Conservation (phyloP, 2,888 invertebrate species). For the Eristalis arbustorum region DNA sequence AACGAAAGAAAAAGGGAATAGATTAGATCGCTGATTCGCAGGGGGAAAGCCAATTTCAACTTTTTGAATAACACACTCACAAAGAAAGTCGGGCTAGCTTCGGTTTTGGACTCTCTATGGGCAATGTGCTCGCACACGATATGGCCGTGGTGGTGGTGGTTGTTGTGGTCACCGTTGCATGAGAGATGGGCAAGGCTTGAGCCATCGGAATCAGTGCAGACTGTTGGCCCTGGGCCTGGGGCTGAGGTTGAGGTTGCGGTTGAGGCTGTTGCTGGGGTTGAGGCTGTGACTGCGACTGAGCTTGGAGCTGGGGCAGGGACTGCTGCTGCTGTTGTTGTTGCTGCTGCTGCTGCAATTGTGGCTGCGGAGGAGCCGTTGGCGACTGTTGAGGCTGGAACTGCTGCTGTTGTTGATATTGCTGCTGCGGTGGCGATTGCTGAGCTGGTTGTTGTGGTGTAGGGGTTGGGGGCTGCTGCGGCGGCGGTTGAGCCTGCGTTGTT, state of each 20-base stretch:
- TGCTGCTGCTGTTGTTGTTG: conserved; percentile 51
- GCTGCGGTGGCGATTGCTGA: conserved; percentile 29
- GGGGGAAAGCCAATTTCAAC: conserved; percentile 43
- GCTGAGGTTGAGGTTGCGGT: conserved; percentile 54
- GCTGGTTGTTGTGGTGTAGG: background rate
- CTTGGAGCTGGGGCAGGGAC: too few relatives aligned
- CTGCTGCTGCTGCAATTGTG: conserved; percentile 29
- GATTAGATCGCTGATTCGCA: conserved; percentile 35
- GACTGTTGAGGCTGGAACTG: background rate
- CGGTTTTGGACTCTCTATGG: conserved; percentile 79
- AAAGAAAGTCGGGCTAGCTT: conserved; percentile 80
- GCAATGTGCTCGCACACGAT: conserved; percentile 73
- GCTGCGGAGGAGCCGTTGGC: background rate
- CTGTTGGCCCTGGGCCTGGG: conserved; percentile 68
- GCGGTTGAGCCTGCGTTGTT: background rate
- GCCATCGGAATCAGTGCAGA: conserved; percentile 47
- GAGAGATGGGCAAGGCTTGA: conserved; percentile 34
- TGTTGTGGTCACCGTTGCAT: conserved; percentile 46
- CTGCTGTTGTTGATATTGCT: conserved; percentile 52
- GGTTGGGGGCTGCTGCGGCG: background rate
- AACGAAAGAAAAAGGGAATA: conserved; percentile 35
- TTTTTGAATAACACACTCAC: conserved; percentile 80
- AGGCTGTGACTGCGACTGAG: background rate
- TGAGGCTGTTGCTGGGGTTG: background rate
- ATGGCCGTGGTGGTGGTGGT: conserved; percentile 71